phyloP scores from a whole-genome alignment of 1,140 invertebrate species.

The Drosophila nasuta region DNA sequence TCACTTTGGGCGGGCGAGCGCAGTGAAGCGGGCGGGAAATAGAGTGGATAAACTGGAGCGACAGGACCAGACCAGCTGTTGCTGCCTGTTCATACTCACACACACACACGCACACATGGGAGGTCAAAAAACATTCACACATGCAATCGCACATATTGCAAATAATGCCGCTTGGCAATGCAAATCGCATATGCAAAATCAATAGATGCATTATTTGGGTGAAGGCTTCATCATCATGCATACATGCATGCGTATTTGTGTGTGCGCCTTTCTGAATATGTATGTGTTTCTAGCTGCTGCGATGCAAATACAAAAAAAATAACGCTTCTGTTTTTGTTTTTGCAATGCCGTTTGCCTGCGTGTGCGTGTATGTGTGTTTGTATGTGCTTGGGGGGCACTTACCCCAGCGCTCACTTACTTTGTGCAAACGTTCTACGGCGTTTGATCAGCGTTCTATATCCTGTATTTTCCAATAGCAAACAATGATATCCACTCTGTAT shows the following conservation, averaged over 20 bases:
- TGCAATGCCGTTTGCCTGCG: conserved; percentile 54
- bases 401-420: conserved; percentile 51
- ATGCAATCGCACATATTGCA: conserved; percentile 28
- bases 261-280: conserved; percentile 7
- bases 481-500: not conserved
- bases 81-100: conserved; percentile 36
- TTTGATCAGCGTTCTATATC: conserved; percentile 1
- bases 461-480: conserved; percentile 2
- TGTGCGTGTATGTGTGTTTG: conserved; percentile 5
- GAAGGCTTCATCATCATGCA: conserved; percentile 69
- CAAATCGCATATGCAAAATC: conserved; percentile 57
- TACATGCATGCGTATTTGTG: conserved; percentile 34
- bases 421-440: not conserved
- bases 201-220: conserved; percentile 56
- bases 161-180: conserved; percentile 52
- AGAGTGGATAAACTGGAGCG: conserved; percentile 37
- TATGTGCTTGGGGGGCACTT: conserved; percentile 34
- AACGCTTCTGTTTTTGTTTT: conserved; percentile 50
- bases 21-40: not conserved
- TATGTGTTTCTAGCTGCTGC: conserved; percentile 38
- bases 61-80: conserved; percentile 68
- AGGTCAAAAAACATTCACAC: conserved; percentile 36
- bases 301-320: conserved; percentile 37
- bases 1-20: not conserved
- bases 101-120: conserved; percentile 24